Percentiles rank a stretch among this genome's conserved stretches.
phyloP scores from a whole-genome alignment of 1,140 invertebrate genomes.

The Tachypleus tridentatus region DNA sequence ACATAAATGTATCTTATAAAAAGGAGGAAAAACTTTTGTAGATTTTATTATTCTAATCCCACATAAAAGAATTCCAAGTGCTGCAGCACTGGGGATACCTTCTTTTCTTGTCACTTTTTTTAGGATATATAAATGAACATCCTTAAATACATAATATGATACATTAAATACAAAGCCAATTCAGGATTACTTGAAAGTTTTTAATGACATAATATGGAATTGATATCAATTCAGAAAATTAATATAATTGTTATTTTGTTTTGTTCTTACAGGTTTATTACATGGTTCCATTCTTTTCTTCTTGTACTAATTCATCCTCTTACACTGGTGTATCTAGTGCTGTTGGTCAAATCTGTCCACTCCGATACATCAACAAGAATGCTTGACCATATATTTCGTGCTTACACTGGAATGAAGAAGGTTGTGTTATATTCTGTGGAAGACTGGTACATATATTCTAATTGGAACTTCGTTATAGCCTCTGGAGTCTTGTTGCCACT shows the following conservation, averaged over 20 bases:
- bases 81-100: no score
- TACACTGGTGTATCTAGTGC: slow-evolving; percentile 42
- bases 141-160: no score
- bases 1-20: no score
- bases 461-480: slow-evolving; percentile 48
- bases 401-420: slow-evolving; percentile 53
- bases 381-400: slow-evolving; percentile 38
- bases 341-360: slow-evolving; percentile 44
- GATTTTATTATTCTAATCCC: no score
- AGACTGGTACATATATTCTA: slow-evolving; percentile 62
- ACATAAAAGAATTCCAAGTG: no score
- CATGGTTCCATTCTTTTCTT: slow-evolving; percentile 30
- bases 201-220: no score
- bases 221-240: no score
- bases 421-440: slow-evolving; percentile 63
- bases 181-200: no score
- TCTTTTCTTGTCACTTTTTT: no score
- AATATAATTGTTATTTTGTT: neutral
- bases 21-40: no score
- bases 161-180: no score
- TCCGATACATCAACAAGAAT: slow-evolving; percentile 40
- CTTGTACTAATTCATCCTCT: slow-evolving; percentile 60
- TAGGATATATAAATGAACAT: no score
- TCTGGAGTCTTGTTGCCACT: slow-evolving; percentile 44
- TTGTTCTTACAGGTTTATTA: slow-evolving; percentile 2